Conservation (phyloP, 2,888 invertebrate species). For the Dynastes grantii region DNA sequence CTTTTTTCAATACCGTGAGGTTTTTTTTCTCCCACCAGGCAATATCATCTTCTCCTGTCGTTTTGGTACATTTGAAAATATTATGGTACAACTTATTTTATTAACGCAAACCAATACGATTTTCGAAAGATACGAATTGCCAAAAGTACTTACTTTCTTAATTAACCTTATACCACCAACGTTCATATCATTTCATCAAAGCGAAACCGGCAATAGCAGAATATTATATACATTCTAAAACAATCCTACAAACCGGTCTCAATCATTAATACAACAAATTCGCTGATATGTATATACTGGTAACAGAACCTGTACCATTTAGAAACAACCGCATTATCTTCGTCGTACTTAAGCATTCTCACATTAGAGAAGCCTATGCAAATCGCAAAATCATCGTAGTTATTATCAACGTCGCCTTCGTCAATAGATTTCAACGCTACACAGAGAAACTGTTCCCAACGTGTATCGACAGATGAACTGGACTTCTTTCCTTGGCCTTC, state of each 20-base stretch:
- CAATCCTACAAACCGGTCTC: slow-evolving; percentile 36
- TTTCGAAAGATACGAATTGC: no score
- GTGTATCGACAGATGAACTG: slow-evolving; percentile 32
- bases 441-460: slow-evolving; percentile 12
- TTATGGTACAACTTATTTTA: no score
- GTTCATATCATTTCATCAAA: no score
- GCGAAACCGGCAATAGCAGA: no score
- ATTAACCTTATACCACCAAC: no score
- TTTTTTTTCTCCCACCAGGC: no score
- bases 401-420: slow-evolving; percentile 32
- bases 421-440: slow-evolving; percentile 24
- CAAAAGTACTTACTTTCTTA: no score
- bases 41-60: no score
- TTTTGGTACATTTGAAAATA: no score
- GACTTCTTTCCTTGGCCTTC: slow-evolving; percentile 44
- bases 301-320: slow-evolving; percentile 30
- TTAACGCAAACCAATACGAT: no score
- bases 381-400: slow-evolving; percentile 41
- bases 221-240: not conserved
- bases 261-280: slow-evolving; percentile 21
- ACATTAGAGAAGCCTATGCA: slow-evolving; percentile 30
- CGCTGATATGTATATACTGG: not conserved
- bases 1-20: no score
- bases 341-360: slow-evolving; percentile 14
- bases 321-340: slow-evolving; percentile 18